phyloP scores from a whole-genome alignment of 2,888 invertebrate genomes.

The Euzophera pinguis region DNA sequence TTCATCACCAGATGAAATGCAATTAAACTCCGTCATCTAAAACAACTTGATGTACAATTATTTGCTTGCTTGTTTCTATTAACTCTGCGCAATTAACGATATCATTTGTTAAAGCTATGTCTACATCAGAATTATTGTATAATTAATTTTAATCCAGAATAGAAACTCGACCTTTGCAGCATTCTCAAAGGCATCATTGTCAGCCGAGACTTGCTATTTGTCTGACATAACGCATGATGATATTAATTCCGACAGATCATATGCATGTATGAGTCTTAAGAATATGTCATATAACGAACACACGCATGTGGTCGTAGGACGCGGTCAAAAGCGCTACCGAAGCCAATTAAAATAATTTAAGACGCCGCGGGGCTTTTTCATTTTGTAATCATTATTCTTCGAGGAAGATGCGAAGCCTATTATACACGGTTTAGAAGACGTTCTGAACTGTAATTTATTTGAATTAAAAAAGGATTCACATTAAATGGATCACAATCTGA shows the following conservation, averaged over 20 bases:
- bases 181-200: slow-evolving; percentile 2
- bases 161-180: neutral
- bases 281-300: slow-evolving; percentile 32
- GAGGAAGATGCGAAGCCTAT: slow-evolving; percentile 68
- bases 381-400: slow-evolving; percentile 76
- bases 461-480: slow-evolving; percentile 46
- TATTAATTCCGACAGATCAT: slow-evolving; percentile 37
- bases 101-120: slow-evolving; percentile 1
- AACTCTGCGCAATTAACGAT: neutral
- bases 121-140: neutral
- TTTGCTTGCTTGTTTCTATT: neutral
- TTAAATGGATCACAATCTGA: slow-evolving; percentile 28
- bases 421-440: slow-evolving; percentile 71
- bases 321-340: slow-evolving; percentile 69
- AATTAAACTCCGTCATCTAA: neutral
- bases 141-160: neutral
- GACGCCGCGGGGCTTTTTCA: slow-evolving; percentile 73
- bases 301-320: slow-evolving; percentile 30
- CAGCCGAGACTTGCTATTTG: slow-evolving; percentile 2
- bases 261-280: slow-evolving; percentile 31
- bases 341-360: slow-evolving; percentile 81
- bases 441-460: slow-evolving; percentile 66
- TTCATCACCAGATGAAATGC: slow-evolving; percentile 8
- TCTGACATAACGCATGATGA: slow-evolving; percentile 4
- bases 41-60: slow-evolving; percentile 5